Conservation (phyloP, 2,797 vertebrate genomes). For the Mastacembelus armatus region DNA sequence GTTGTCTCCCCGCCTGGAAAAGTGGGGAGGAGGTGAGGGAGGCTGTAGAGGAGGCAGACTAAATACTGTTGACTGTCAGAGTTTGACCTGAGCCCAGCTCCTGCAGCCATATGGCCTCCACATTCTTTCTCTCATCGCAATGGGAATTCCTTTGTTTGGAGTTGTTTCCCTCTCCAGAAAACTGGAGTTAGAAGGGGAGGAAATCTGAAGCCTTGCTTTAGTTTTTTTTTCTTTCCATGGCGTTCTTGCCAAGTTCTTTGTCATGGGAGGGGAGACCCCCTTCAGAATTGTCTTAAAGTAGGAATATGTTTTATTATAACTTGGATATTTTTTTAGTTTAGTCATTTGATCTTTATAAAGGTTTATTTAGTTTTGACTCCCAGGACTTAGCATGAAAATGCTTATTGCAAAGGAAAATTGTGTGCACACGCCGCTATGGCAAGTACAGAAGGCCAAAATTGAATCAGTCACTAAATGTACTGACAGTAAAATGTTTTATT, state of each 20-base stretch:
- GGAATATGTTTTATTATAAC: neutral
- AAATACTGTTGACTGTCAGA: conserved; percentile 75
- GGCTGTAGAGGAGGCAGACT: conserved; percentile 71
- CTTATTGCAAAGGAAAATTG: neutral
- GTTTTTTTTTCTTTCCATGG: conserved; percentile 65
- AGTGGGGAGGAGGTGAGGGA: conserved; percentile 42
- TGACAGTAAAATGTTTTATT: too few species aligned
- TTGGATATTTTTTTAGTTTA: too few species aligned
- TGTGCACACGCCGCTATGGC: neutral
- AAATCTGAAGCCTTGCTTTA: conserved; percentile 68
- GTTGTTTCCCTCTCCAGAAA: conserved; percentile 61
- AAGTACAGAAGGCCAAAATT: neutral
- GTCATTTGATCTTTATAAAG: too few species aligned
- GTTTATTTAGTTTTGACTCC: too few species aligned
- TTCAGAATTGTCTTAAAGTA: conserved; percentile 1
- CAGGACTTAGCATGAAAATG: too few species aligned
- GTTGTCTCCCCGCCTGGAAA: conserved; percentile 46
- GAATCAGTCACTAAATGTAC: too few species aligned
- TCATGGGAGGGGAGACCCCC: conserved; percentile 28
- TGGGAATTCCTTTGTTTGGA: conserved; percentile 83
- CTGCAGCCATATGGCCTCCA: conserved; percentile 73
- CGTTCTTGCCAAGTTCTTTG: conserved; percentile 60
- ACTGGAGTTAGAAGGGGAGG: conserved; percentile 61
- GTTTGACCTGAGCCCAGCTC: conserved; percentile 68
- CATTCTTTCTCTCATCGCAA: conserved; percentile 77